Conservation (phyloP, 2,888 invertebrate genomes). For the Zelleria hepariella region DNA sequence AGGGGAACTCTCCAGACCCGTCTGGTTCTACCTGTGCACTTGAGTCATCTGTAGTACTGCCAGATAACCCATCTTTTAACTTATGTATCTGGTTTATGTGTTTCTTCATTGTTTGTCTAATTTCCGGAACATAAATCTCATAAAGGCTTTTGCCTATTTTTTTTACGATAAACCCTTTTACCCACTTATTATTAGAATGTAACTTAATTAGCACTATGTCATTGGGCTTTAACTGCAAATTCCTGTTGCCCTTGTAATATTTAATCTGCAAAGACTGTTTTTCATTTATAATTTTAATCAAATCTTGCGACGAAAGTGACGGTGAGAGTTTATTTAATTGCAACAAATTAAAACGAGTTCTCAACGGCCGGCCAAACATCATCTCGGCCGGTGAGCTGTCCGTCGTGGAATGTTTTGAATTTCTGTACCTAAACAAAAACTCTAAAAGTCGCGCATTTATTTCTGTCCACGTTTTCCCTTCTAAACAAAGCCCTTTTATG, state of each 20-base stretch:
- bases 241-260: background rate
- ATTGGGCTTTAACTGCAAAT: background rate
- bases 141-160: background rate
- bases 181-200: no score
- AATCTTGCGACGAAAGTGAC: background rate
- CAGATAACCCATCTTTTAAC: no score
- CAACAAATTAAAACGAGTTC: background rate
- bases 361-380: background rate
- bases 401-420: background rate
- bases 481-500: background rate
- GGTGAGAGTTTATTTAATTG: background rate
- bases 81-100: background rate
- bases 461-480: background rate
- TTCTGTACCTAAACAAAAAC: slow-evolving; percentile 2
- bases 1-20: background rate
- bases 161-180: background rate
- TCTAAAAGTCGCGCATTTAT: background rate
- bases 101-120: background rate
- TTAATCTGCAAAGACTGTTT: background rate
- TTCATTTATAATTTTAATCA: background rate
- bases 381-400: background rate
- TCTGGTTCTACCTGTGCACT: background rate
- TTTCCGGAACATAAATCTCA: background rate
- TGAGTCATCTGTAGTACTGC: no score
- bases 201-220: background rate